These are phyloP conservation scores for Lasaia peninsularis DNA, from an alignment of 1,140 invertebrate genomes.

Conservation along the genomic window DNA sequence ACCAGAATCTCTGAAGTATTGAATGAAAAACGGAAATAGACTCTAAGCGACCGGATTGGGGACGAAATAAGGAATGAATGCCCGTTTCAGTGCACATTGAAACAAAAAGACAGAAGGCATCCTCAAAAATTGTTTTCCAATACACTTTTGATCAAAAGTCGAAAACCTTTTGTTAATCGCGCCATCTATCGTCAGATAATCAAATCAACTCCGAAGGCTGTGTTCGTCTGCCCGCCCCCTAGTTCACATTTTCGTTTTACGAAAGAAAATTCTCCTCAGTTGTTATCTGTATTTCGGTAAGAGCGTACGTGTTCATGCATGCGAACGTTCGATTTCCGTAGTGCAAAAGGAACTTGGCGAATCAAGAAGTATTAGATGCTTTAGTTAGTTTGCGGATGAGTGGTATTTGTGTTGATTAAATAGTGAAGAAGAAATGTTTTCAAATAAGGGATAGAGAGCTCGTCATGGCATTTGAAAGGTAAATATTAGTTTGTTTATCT, in stretches of 20 bases:
- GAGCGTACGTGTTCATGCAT: background rate
- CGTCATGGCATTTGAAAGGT: background rate
- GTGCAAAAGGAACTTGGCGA: constrained; percentile 5
- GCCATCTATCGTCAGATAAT: constrained; percentile 17
- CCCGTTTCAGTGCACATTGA: constrained; percentile 1
- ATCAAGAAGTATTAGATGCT: background rate
- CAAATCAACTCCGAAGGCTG: constrained; percentile 14
- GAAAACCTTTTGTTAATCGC: constrained; percentile 14
- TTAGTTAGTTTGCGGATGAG: background rate
- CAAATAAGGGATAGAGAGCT: background rate
- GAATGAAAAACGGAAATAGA: constrained; percentile 1
- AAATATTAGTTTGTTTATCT: constrained; percentile 2
- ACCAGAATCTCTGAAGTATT: background rate
- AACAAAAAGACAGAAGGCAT: constrained; percentile 12
- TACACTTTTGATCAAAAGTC: constrained; percentile 11
- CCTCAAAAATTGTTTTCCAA: constrained; percentile 12
- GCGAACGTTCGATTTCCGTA: background rate
- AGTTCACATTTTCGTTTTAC: constrained; percentile 12
- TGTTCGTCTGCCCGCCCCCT: background rate
- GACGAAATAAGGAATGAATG: constrained; percentile 8
- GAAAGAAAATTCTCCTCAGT: background rate
- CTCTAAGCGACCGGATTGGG: background rate
- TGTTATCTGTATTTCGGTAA: background rate
- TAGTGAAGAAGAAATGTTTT: background rate
- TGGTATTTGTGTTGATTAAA: background rate